phyloP scores from a whole-genome alignment of 2,888 invertebrate species.

The Zygaena filipendulae region DNA sequence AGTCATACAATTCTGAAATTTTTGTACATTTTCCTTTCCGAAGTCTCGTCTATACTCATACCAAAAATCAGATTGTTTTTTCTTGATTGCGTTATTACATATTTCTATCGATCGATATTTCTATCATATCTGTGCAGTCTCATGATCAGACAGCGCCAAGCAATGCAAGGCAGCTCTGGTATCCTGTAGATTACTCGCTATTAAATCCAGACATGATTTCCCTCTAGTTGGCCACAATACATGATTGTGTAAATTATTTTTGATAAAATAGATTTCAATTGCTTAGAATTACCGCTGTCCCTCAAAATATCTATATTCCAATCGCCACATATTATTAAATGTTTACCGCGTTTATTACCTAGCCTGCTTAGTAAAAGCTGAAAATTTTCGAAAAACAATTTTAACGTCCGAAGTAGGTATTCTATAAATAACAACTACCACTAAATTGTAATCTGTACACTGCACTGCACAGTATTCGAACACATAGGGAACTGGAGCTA shows the following conservation, averaged over 20 bases:
- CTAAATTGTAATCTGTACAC: too few species aligned
- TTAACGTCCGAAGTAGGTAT: too few species aligned
- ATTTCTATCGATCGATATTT: too few species aligned
- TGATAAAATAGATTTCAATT: background rate
- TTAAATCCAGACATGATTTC: conserved; percentile 6
- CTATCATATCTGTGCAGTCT: conserved; percentile 7
- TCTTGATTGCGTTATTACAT: background rate
- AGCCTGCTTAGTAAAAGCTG: too few species aligned
- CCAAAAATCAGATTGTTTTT: background rate
- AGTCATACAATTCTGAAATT: conserved; percentile 1
- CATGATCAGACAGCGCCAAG: conserved; percentile 6
- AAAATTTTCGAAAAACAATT: too few species aligned
- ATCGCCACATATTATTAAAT: conserved; percentile 1
- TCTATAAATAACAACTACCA: too few species aligned
- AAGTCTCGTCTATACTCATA: too few species aligned
- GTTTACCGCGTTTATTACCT: too few species aligned
- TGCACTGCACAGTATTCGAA: too few species aligned
- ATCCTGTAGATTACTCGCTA: conserved; percentile 6
- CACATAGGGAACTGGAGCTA: too few species aligned
- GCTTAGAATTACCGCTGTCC: background rate
- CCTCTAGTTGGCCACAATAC: conserved; percentile 1
- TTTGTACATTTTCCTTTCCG: conserved; percentile 2
- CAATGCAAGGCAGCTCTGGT: background rate
- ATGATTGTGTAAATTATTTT: conserved; percentile 1
- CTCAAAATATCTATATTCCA: conserved; percentile 2